Base-by-base conservation (phyloP, 1,140 invertebrate genomes). In the Hestina assimilis region DNA sequence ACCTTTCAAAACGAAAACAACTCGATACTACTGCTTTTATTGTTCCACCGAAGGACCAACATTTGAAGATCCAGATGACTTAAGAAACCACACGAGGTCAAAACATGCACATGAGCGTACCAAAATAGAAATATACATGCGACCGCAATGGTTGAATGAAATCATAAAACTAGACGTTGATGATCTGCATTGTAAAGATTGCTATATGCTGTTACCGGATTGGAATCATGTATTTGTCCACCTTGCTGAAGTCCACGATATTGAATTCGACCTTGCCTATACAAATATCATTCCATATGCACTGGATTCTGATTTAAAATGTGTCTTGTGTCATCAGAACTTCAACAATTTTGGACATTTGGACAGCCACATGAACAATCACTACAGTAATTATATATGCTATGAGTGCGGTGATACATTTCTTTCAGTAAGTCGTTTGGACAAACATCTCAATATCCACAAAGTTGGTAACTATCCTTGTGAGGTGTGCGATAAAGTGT, bases 291-390 rank as follows among this genome's bases (percentile, higher is more conserved):
- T 87, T 20, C 83, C 83, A 1, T 87, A 72, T 23, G 63, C 62
- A 0, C 23, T 87, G 4, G 55, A 21, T 0, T 11, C 42, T 0
- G 60, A 79, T 0, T 14, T 75, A 1, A 50, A 55, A 33, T 87
- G 83, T 48, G 69, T 67, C 0, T 42, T 87, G 2, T 87, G 83
- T 17, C 48, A 60, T 2, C 54, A 72, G 9, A 21, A 9, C 0
- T 83, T 77, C 23, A 21, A 61, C 2, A 75, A 75, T 9, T 83
- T 72, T 24, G 66, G 72, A 1, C 61, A 66, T 12, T 24, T 87
- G 1, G 83, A 87, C 23, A 43, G 58, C 0, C 83, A 87, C 52
- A 87, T 87, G 83, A 87, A 87, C 9, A 50, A 66, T 0, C 83
- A 84, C 26, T 87, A 80, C 20, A 69, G 66, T 11, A 87, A 77